phyloP scores from a whole-genome alignment of 2,888 invertebrate genomes.

The Parnassius apollo region DNA sequence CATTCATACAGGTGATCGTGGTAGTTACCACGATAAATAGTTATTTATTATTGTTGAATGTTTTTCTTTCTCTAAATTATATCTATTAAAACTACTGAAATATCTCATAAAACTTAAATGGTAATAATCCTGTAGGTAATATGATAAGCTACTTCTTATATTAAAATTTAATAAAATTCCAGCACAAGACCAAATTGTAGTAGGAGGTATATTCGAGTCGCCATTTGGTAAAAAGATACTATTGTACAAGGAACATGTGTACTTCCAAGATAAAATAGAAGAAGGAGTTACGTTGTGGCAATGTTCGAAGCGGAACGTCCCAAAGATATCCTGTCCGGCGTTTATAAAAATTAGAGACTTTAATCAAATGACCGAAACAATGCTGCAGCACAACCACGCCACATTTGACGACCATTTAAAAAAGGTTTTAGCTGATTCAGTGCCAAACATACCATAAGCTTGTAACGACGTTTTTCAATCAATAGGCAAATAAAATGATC shows the following conservation, averaged over 20 bases:
- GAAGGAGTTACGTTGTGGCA: constrained; percentile 28
- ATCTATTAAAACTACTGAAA: too few relatives aligned
- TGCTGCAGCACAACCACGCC: constrained; percentile 38
- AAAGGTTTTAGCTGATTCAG: constrained; percentile 4
- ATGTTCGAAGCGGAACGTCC: constrained; percentile 18
- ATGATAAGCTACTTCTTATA: too few relatives aligned
- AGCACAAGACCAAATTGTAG: constrained; percentile 31
- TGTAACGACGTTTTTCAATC: too few relatives aligned
- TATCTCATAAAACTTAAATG: too few relatives aligned
- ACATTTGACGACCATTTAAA: constrained; percentile 32
- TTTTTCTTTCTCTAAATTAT: too few relatives aligned
- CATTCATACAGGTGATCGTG: too few relatives aligned
- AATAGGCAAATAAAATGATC: too few relatives aligned
- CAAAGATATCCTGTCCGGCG: constrained; percentile 36
- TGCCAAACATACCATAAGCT: too few relatives aligned
- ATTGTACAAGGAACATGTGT: constrained; percentile 41
- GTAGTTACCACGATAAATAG: too few relatives aligned
- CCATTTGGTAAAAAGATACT: constrained; percentile 38
- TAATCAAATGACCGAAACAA: constrained; percentile 33
- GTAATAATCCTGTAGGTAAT: too few relatives aligned
- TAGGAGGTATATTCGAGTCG: constrained; percentile 47
- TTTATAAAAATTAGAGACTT: constrained; percentile 39
- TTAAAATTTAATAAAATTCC: neutral
- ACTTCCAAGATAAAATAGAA: constrained; percentile 33
- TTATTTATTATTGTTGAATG: too few relatives aligned